phyloP scores from a whole-genome alignment of 2,113 vertebrate genomes.

The Lycaon pictus region DNA sequence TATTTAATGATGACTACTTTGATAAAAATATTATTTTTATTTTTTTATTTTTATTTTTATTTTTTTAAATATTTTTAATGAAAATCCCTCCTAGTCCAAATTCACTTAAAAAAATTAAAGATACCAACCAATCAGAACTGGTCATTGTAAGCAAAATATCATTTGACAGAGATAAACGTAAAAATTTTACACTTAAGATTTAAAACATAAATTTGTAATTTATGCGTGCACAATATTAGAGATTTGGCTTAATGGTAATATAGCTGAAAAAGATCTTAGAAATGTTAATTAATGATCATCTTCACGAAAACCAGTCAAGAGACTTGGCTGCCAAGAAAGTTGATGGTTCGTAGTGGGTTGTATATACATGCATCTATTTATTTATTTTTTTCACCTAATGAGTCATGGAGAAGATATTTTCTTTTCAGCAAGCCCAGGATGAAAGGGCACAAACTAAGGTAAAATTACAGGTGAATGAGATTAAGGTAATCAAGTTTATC shows the following conservation, averaged over 20 bases:
- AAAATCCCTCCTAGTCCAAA: constrained; percentile 35
- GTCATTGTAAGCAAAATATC: not conserved
- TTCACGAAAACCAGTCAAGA: not conserved
- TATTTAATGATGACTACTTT: not conserved
- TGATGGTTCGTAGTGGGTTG: not conserved
- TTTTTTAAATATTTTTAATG: not conserved
- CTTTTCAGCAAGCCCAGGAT: not conserved
- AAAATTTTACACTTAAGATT: not conserved
- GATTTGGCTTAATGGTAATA: not conserved
- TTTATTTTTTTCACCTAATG: not conserved
- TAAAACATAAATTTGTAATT: constrained; percentile 14
- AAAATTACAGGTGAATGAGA: not conserved
- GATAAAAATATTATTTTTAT: not conserved
- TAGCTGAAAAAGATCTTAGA: not conserved
- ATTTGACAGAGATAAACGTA: not conserved
- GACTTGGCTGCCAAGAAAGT: not conserved
- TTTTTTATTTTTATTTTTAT: too few relatives aligned
- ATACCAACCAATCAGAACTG: not conserved
- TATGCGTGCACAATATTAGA: not conserved
- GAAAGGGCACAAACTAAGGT: not conserved
- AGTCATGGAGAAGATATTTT: not conserved
- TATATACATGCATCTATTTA: not conserved
- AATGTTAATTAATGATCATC: constrained; percentile 5
- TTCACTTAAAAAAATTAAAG: not conserved
- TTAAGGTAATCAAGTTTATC: not conserved